Percentiles rank a stretch among this genome's conserved stretches.
Conservation (phyloP, 1,140 invertebrate species). For the Caenorhabditis remanei region DNA sequence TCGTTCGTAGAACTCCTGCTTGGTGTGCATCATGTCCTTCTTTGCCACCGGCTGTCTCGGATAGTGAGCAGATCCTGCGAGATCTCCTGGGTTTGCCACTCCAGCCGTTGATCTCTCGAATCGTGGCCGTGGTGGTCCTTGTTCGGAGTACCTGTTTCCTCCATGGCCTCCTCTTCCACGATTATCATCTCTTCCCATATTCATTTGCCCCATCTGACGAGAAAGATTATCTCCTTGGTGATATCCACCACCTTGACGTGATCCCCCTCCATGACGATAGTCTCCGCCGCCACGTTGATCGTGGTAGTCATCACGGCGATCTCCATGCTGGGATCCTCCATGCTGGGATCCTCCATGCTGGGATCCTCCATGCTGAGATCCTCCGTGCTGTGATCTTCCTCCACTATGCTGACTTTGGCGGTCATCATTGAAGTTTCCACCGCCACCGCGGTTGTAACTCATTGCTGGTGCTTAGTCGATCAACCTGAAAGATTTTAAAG, state of each 20-base stretch:
- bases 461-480: constrained; percentile 98
- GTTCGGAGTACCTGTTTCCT: neutral
- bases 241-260: neutral
- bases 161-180: neutral
- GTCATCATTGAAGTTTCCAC: constrained; percentile 92
- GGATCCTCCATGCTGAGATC: too few relatives aligned
- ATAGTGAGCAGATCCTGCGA: neutral
- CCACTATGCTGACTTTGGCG: too few relatives aligned
- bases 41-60: neutral
- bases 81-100: constrained; percentile 7
- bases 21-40: neutral
- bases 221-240: neutral
- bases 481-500: constrained; percentile 97
- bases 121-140: neutral
- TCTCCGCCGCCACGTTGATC: neutral
- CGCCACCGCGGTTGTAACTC: constrained; percentile 83
- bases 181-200: neutral
- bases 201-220: too few relatives aligned
- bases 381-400: too few relatives aligned
- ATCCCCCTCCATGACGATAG: too few relatives aligned
- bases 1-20: neutral
- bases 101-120: too few relatives aligned
- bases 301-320: neutral
- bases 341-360: too few relatives aligned
- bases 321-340: neutral